Conservation (phyloP, 2,888 invertebrate genomes). For the Notodonta ziczac region DNA sequence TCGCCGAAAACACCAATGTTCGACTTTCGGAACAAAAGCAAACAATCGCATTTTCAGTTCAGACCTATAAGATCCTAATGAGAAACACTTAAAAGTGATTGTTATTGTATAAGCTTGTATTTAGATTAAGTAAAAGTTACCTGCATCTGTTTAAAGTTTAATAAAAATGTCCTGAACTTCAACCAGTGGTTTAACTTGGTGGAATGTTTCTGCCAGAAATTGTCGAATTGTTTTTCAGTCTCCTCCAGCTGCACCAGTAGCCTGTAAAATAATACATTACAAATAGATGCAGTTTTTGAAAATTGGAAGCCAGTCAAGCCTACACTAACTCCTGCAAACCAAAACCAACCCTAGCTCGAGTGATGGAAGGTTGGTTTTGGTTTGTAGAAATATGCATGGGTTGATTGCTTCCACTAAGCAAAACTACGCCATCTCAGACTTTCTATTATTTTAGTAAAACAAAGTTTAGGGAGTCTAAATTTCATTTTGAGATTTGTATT, state of each 20-base stretch:
- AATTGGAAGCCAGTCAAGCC: too few relatives aligned
- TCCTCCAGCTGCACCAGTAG: slow-evolving; percentile 96
- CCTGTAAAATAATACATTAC: slow-evolving; percentile 75
- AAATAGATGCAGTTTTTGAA: too few relatives aligned
- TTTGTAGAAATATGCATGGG: too few relatives aligned
- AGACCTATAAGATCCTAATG: slow-evolving; percentile 62
- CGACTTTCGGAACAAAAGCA: slow-evolving; percentile 66
- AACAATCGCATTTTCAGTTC: slow-evolving; percentile 65
- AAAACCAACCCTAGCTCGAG: too few relatives aligned
- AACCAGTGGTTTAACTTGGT: slow-evolving; percentile 95
- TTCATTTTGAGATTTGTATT: too few relatives aligned
- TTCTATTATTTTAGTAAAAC: too few relatives aligned
- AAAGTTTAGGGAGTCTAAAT: too few relatives aligned
- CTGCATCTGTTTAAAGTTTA: slow-evolving; percentile 96
- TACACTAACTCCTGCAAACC: too few relatives aligned
- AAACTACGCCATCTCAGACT: too few relatives aligned
- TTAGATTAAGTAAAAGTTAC: slow-evolving; percentile 62
- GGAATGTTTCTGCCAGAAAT: slow-evolving; percentile 97
- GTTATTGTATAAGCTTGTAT: slow-evolving; percentile 9
- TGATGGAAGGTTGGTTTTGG: too few relatives aligned
- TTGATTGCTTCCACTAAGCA: too few relatives aligned
- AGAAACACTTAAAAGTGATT: slow-evolving; percentile 13
- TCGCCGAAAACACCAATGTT: slow-evolving; percentile 76
- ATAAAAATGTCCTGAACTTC: slow-evolving; percentile 96
- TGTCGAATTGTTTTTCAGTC: slow-evolving; percentile 96